phyloP scores from a whole-genome alignment of 2,888 invertebrate species.

The Ectobius pallidus region DNA sequence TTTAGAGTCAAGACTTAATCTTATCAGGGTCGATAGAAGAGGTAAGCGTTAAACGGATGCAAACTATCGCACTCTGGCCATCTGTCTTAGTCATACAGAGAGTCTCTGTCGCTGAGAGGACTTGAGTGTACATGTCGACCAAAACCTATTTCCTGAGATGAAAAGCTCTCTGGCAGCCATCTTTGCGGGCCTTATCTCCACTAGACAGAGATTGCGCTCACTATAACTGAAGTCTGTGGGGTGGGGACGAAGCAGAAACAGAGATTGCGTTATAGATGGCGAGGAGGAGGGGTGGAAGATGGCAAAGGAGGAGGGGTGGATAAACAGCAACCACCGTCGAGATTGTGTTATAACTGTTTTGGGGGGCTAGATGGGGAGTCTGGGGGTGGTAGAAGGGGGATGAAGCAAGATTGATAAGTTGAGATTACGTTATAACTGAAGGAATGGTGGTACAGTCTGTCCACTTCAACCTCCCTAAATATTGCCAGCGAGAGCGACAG shows the following conservation, averaged over 20 bases:
- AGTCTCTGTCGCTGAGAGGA: background rate
- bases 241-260: conserved; percentile 12
- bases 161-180: conserved; percentile 40
- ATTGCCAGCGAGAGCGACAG: no score
- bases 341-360: conserved; percentile 41
- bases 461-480: background rate
- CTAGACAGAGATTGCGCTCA: conserved; percentile 39
- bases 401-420: conserved; percentile 33
- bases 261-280: conserved; percentile 31
- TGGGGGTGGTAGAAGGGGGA: no score
- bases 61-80: background rate
- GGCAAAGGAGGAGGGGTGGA: conserved; percentile 35
- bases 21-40: no score
- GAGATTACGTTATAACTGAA: conserved; percentile 34
- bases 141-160: conserved; percentile 41
- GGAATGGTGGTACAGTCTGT: conserved; percentile 6
- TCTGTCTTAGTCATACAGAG: conserved; percentile 7
- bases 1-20: no score
- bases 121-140: conserved; percentile 30
- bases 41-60: background rate
- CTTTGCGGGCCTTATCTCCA: conserved; percentile 40
- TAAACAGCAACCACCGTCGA: conserved; percentile 36
- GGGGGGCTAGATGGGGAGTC: no score
- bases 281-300: conserved; percentile 15
- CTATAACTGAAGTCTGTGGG: conserved; percentile 24